Evolutionary conservation across 2,888 invertebrate genomes (phyloP).

Genomic region (Junonia oenone): DNA sequence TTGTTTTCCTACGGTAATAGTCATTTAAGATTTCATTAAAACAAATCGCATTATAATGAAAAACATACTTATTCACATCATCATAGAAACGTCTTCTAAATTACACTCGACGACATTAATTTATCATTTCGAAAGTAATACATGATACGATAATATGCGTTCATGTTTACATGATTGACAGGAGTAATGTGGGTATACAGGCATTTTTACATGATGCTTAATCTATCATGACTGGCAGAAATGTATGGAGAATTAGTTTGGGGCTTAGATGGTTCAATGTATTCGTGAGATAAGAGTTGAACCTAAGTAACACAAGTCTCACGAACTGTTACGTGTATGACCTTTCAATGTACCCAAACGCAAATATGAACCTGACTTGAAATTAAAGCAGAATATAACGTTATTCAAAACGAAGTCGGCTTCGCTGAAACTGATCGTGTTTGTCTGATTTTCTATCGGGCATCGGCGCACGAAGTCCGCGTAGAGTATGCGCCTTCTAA

Average conservation of each 20-base stretch:
- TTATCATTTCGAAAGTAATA: conserved; percentile 63
- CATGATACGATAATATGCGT: conserved; percentile 50
- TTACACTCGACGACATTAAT: conserved; percentile 66
- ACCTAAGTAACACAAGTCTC: conserved; percentile 10
- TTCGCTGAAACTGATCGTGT: conserved; percentile 59
- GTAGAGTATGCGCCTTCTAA: conserved; percentile 19
- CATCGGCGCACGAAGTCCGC: conserved; percentile 58
- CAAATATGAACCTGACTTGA: conserved; percentile 29
- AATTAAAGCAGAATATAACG: conserved; percentile 44
- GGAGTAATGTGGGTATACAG: conserved; percentile 39
- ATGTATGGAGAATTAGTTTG: conserved; percentile 6
- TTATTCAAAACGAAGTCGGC: conserved; percentile 48
- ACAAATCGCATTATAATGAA: conserved; percentile 54
- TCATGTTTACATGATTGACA: conserved; percentile 51
- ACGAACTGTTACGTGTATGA: conserved; percentile 25
- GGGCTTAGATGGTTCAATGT: conserved; percentile 3
- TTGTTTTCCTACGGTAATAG: too few species aligned
- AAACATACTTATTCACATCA: conserved; percentile 56
- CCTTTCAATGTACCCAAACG: conserved; percentile 29
- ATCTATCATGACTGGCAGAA: conserved; percentile 21
- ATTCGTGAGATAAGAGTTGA: neutral
- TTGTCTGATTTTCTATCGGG: conserved; percentile 60
- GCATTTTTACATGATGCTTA: conserved; percentile 38
- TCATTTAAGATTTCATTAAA: neutral
- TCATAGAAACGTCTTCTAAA: conserved; percentile 58